Base-by-base conservation (phyloP, 2,797 vertebrate species). In the Gila robusta region DNA sequence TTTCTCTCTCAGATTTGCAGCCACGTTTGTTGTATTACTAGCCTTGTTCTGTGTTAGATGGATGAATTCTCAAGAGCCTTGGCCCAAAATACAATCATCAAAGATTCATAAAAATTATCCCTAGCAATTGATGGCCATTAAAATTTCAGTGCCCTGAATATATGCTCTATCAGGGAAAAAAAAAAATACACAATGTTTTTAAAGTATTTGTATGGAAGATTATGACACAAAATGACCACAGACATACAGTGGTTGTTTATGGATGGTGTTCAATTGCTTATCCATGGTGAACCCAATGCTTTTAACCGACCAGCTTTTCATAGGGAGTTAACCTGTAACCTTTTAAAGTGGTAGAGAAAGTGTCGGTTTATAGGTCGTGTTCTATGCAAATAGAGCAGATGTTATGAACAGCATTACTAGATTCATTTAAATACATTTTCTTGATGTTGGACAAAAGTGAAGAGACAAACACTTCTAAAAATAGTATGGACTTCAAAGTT, bases 61-160 rank as follows among this genome's bases (percentile, higher is more conserved):
- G 35, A n/a, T 26, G 52, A 79, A 88, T 86, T 66, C 86, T 81
- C 62, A 9, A 85, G 84, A 88, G 81, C 59, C 87, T 56, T 81
- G 85, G 37, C 79, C 77, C 52, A 90, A 86, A 90, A 91, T 84
- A 64, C n/a, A 32, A 44, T 86, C 79, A 90, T 91, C 59, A 90
- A 91, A 87, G 69, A 87, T 87, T 86, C 49, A 87, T 70, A 74
- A 37, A 86, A 89, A 89, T 89, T n/a, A 87, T 86, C 67, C 37
- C 82, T 79, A 79, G 70, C 74, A 76, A 83, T 89, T 49, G 74
- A 64, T 70, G 71, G 72, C 39, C 70, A 67, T 84, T 64, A 87
- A 86, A 67, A 81, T 85, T 87, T 89, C 52, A 84, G 32, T 72
- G 66, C 82, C 76, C 67, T 85, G 64, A 87, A 85, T 88, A 35